Conservation (phyloP, 2,888 invertebrate species). For the Mallateleia sp. region DNA sequence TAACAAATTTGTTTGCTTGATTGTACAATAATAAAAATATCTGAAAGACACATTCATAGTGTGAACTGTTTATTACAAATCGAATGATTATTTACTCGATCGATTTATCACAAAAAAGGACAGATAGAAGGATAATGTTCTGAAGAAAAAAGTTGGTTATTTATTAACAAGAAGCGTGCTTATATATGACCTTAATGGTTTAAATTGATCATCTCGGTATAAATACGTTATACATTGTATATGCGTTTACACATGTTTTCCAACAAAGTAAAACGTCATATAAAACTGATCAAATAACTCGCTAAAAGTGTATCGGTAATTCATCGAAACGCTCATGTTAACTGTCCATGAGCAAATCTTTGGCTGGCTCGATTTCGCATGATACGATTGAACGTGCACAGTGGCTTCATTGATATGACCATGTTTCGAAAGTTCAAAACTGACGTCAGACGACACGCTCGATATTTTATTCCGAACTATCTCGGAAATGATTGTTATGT, state of each 20-base stretch:
- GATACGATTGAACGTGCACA: constrained; percentile 6
- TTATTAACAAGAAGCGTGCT: constrained; percentile 1
- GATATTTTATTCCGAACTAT: constrained; percentile 37
- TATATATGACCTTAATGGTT: constrained; percentile 29
- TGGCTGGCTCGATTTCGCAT: not conserved
- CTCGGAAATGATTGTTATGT: constrained; percentile 36
- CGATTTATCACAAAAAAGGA: constrained; percentile 8
- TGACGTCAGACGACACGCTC: constrained; percentile 45
- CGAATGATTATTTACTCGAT: constrained; percentile 14
- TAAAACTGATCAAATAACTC: constrained; percentile 23
- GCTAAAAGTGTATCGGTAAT: not conserved
- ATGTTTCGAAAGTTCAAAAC: constrained; percentile 55
- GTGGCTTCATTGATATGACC: constrained; percentile 30
- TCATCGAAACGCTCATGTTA: constrained; percentile 3
- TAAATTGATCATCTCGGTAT: constrained; percentile 22
- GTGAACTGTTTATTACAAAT: constrained; percentile 7
- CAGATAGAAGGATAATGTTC: constrained; percentile 28
- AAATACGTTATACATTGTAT: constrained; percentile 27
- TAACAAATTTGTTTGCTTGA: too few species aligned
- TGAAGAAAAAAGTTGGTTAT: constrained; percentile 11
- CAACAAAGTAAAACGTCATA: constrained; percentile 36
- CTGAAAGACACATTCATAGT: not conserved
- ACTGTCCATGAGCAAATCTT: constrained; percentile 20
- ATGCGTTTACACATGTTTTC: constrained; percentile 6
- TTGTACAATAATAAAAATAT: too few species aligned